A percentile compares a stretch with the other conserved stretches of the same genome.
Evolutionary conservation across 1,140 invertebrate species (phyloP).

Genomic region (Drosophila serrata): DNA sequence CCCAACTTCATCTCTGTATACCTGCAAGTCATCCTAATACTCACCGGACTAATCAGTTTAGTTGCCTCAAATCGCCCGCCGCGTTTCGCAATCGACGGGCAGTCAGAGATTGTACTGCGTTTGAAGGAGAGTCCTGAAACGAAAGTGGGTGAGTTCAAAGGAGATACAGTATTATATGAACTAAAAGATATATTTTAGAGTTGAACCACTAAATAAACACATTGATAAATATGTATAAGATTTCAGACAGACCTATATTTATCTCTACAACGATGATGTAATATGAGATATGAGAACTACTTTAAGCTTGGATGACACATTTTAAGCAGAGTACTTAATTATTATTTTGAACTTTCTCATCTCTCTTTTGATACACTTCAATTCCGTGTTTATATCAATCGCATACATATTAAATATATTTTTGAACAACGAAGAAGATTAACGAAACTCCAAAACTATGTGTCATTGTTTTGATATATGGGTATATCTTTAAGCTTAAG

Average conservation of each 20-base stretch:
- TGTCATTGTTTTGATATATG: background rate
- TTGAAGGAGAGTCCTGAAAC: conserved; percentile 95
- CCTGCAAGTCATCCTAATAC: conserved; percentile 50
- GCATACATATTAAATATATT: background rate
- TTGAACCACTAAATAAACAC: background rate
- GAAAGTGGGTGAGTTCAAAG: conserved; percentile 90
- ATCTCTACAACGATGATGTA: no score
- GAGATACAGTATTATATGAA: background rate
- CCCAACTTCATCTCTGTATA: background rate
- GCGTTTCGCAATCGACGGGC: conserved; percentile 93
- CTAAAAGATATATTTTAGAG: background rate
- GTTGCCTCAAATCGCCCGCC: conserved; percentile 90
- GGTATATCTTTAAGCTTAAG: background rate
- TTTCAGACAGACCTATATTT: background rate
- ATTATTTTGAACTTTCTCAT: background rate
- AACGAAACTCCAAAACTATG: background rate
- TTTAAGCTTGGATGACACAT: background rate
- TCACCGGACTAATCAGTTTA: conserved; percentile 39
- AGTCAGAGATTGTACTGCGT: conserved; percentile 95
- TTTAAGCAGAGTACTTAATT: background rate
- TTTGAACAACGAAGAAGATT: background rate
- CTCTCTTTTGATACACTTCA: background rate
- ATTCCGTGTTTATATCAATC: conserved; percentile 5
- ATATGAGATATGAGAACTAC: no score
- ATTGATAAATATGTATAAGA: background rate